A percentile compares a stretch with the other conserved stretches of the same genome.
phyloP scores from a whole-genome alignment of 2,113 vertebrate species.

The Corvus moneduloides region DNA sequence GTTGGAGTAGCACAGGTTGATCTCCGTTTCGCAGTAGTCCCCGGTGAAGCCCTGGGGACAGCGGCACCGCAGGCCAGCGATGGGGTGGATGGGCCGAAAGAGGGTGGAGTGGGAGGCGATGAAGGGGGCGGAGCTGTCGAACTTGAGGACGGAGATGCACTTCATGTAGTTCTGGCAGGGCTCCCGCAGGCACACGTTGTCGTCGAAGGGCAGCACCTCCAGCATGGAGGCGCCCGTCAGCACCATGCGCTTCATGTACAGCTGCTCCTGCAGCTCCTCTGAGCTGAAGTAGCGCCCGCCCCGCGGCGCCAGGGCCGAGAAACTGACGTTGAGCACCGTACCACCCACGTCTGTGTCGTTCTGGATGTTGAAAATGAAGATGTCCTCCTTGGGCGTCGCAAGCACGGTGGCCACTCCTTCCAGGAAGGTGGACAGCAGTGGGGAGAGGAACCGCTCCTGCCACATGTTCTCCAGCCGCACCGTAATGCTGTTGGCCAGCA shows the following conservation, averaged over 20 bases:
- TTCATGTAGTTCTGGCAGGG: constrained; percentile 99
- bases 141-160: constrained; percentile 95
- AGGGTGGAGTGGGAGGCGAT: constrained; percentile 91
- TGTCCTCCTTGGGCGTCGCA: constrained; percentile 88
- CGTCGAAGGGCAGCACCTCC: constrained; percentile 95
- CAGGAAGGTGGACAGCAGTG: constrained; percentile 86
- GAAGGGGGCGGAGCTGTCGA: constrained; percentile 96
- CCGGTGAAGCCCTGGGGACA: constrained; percentile 95
- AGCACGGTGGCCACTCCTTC: constrained; percentile 93
- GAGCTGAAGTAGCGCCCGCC: constrained; percentile 90
- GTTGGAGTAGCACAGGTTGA: constrained; percentile 98
- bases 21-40: constrained; percentile 96
- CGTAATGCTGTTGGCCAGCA: constrained; percentile 95
- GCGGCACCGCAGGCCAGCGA: constrained; percentile 92
- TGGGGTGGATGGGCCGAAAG: constrained; percentile 96
- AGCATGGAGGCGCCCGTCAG: constrained; percentile 90
- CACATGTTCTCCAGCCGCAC: constrained; percentile 98
- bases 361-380: constrained; percentile 98
- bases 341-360: constrained; percentile 89
- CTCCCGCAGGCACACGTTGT: constrained; percentile 96
- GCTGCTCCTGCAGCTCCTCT: constrained; percentile 94
- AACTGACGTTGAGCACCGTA: constrained; percentile 90
- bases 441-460: constrained; percentile 96
- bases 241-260: constrained; percentile 92
- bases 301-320: constrained; percentile 86